Base-by-base conservation (phyloP, 2,888 invertebrate genomes). In the Troilus luridus region DNA sequence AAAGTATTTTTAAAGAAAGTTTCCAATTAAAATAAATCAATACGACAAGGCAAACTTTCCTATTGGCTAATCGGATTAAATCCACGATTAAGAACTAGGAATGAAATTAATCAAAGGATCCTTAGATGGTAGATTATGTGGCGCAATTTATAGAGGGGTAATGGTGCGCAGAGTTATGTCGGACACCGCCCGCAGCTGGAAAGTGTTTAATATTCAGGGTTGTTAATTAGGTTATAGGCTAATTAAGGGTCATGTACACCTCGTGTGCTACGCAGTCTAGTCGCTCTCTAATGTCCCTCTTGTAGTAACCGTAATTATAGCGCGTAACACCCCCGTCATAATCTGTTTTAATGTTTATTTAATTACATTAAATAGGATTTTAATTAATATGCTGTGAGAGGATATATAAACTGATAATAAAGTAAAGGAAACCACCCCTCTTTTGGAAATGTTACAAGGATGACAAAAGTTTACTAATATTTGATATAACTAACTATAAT, bases 141-240 rank as follows among this genome's bases (percentile, higher is more conserved):
- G 0, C 17, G 17, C 14, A n/a, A n/a, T n/a, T n/a, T 12, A 11
- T n/a, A 67, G 67, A 21, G n/a, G 6, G 64, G n/a, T 64, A 67
- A 14, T 27, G 72, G 5, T 27, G 54, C 6, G 10, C 56, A n/a
- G n/a, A n/a, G n/a, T n/a, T n/a, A n/a, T n/a, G n/a, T n/a, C 12
- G 85, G 85, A 56, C 67, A 67, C 67, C 24, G 67, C 11, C 56
- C 56, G 85, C n/a, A n/a, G 56, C 56, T 56, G 85, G 85, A 85
- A 56, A 56, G 85, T 54, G 56, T 21, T 85, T 85, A 85, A 85
- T 85, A 85, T 85, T 85, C 85, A 85, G 21, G 85, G 21, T 56
- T 85, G 85, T 56, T 85, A 85, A 85, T 85, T 56, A 85, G 85
- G n/a, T 85, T 85, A 85, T 85, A 56, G 85, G 85, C 85, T 56